Base-by-base conservation (phyloP, 2,888 invertebrate species). In the Danaus chrysippus region DNA sequence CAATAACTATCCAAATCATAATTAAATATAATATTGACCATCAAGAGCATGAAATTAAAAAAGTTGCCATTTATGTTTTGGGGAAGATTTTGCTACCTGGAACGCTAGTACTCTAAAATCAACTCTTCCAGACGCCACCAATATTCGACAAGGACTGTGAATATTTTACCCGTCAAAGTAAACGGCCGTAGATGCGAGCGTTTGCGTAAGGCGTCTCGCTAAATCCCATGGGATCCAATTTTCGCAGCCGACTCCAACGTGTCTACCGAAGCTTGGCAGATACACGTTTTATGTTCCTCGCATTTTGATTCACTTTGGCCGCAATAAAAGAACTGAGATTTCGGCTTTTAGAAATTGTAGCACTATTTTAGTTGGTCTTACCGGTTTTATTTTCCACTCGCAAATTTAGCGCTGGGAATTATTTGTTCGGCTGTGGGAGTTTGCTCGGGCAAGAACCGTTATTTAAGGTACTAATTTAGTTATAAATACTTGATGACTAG, bases 191-290 rank as follows among this genome's bases (percentile, higher is more conserved):
- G 69, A 71, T 73, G 68, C 67, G 69, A 72, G 73, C 76, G 77
- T 75, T 79, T 78, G 79, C 77, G 77, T 77, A 74, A 62, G 78
- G 82, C 81, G 82, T 81, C 79, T 79, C 77, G 70, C 79, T 76
- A 83, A 84, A 83, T 84, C 89, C 84, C 82, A 59, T 63, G 79
- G 82, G 87, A 88, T 83, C 83, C 85, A 87, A 87, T 87, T 86
- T 86, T 80, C 82, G 78, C 76, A 75, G 73, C 73, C 79, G 81
- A 75, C 80, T 82, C 79, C 81, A 79, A 79, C 78, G 78, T 76
- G 78, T 76, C 78, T 77, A 79, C 79, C 75, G 73, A 78, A 78
- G 76, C 78, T 72, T 70, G 74, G 73, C 72, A 75, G 76, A 79
- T 80, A 79, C 77, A 77, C 76, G 75, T 78, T 80, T 79, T 81